Evolutionary conservation across 2,888 invertebrate genomes (phyloP).

Genomic region (Odiellus spinosus): DNA sequence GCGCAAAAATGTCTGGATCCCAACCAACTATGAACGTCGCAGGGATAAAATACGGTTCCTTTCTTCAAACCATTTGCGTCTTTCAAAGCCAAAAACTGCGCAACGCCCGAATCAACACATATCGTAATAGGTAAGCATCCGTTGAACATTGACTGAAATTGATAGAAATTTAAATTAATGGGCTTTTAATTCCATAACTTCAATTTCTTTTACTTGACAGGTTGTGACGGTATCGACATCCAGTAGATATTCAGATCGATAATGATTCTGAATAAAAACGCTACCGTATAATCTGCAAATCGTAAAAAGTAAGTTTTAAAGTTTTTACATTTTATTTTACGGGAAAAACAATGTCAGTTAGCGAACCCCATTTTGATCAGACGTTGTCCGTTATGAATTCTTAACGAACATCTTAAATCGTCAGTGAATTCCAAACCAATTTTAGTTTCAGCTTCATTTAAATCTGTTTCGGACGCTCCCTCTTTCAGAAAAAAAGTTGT

Average conservation of each 20-base stretch:
- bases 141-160: no score
- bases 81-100: conserved; percentile 13
- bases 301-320: not conserved
- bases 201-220: no score
- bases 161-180: no score
- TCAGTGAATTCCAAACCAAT: conserved; percentile 21
- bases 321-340: no score
- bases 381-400: conserved; percentile 25
- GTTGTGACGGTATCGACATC: conserved; percentile 11
- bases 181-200: no score
- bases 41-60: conserved; percentile 13
- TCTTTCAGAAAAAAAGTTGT: conserved; percentile 10
- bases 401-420: conserved; percentile 25
- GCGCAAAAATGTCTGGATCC: no score
- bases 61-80: conserved; percentile 13
- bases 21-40: no score
- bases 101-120: conserved; percentile 15
- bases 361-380: conserved; percentile 14
- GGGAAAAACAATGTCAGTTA: not conserved
- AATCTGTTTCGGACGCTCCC: conserved; percentile 16
- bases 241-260: conserved; percentile 16
- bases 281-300: conserved; percentile 18
- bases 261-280: conserved; percentile 17
- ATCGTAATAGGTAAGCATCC: not conserved
- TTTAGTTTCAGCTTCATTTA: conserved; percentile 18